Evolutionary conservation across 35 echinoderm and acorn worm genomes (phyloP).

Genomic region (Lytechinus pictus): DNA sequence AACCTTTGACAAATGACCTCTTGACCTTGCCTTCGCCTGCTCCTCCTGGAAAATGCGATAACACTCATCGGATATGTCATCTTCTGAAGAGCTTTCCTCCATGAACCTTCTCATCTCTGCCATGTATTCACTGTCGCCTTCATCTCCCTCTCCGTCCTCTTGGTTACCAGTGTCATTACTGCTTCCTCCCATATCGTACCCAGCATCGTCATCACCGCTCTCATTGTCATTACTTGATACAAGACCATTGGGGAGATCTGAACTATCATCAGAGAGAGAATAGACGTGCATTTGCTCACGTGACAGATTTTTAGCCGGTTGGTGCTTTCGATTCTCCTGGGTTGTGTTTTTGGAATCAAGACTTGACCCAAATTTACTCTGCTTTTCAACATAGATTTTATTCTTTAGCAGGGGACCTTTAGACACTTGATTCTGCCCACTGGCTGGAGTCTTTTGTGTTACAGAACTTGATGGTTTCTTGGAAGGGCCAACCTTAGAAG

Average conservation of each 20-base stretch:
- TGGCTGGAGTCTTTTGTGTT: background rate
- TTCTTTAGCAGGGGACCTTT: background rate
- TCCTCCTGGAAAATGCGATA: slow-evolving; percentile 86
- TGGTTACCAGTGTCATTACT: background rate
- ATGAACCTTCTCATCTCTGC: background rate
- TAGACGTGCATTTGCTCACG: background rate
- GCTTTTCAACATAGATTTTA: background rate
- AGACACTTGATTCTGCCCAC: background rate
- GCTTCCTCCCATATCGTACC: background rate
- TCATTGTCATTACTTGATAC: slow-evolving; percentile 26
- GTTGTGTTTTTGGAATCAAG: background rate
- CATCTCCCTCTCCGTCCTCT: background rate
- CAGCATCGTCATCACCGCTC: background rate
- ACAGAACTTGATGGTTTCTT: background rate
- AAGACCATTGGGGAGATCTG: slow-evolving; percentile 10
- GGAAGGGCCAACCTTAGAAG: background rate
- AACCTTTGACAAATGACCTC: slow-evolving; percentile 20
- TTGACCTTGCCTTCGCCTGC: slow-evolving; percentile 43
- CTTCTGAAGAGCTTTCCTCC: slow-evolving; percentile 49
- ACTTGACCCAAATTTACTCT: background rate
- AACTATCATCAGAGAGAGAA: background rate
- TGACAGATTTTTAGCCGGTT: background rate
- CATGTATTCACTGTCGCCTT: background rate
- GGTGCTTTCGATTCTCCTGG: background rate
- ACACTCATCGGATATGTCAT: slow-evolving; percentile 85